Conservation (phyloP, 2,113 vertebrate species). For the Aix galericulata region DNA sequence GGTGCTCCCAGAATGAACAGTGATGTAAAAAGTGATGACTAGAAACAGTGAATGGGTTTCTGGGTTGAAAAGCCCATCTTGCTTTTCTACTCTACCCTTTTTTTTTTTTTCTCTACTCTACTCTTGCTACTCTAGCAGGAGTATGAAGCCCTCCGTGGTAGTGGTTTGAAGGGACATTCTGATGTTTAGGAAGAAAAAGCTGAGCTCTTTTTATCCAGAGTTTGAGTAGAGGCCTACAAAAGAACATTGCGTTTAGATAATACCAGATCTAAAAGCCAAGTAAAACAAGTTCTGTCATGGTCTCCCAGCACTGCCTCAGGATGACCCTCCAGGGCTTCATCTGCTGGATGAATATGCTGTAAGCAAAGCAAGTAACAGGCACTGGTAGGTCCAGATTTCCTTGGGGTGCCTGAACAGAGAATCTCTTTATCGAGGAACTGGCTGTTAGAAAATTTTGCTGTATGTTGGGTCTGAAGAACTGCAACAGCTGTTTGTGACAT, state of each 20-base stretch:
- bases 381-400: not conserved
- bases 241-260: not conserved
- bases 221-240: not conserved
- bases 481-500: not conserved
- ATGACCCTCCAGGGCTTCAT: not conserved
- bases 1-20: not conserved
- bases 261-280: not conserved
- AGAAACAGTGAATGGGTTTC: not conserved
- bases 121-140: fast-evolving
- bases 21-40: not conserved
- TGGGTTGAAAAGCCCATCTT: not conserved
- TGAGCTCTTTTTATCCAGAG: not conserved
- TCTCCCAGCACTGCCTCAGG: not conserved
- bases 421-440: not conserved
- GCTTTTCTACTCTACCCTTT: not conserved
- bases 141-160: not conserved
- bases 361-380: not conserved
- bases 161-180: not conserved
- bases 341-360: not conserved
- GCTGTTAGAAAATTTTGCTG: not conserved
- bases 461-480: not conserved
- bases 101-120: too few species aligned
- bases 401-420: not conserved
- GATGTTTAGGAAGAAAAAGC: not conserved
- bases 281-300: not conserved